A percentile compares a stretch with the other conserved stretches of the same genome.
Evolutionary conservation across 2,797 vertebrate species (phyloP).

Genomic region (Ammospiza maritima): DNA sequence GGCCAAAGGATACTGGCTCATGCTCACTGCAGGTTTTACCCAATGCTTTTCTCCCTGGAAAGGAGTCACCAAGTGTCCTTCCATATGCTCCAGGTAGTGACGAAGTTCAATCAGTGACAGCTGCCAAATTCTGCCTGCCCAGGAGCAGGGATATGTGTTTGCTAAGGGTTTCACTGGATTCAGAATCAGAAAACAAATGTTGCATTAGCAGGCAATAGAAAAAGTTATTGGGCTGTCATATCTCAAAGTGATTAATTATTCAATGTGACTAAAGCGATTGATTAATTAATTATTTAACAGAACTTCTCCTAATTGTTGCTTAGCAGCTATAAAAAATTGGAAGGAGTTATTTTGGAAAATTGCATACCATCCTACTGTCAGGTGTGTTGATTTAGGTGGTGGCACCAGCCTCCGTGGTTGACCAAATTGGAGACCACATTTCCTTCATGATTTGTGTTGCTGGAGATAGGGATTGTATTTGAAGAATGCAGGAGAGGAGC

Average conservation of each 20-base stretch:
- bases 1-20: neutral
- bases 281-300: neutral
- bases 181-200: neutral
- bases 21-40: neutral
- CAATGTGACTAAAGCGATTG: neutral
- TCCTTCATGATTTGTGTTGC: neutral
- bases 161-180: neutral
- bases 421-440: neutral
- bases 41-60: neutral
- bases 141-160: neutral
- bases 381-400: neutral
- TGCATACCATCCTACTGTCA: neutral
- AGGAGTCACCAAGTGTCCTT: neutral
- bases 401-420: neutral
- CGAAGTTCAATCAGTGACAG: neutral
- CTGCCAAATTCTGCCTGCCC: neutral
- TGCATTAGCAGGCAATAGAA: neutral
- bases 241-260: constrained; percentile 12
- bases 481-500: neutral
- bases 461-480: neutral
- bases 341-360: neutral
- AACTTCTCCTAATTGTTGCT: neutral
- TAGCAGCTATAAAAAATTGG: neutral
- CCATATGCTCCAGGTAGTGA: neutral
- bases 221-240: neutral